A percentile compares a stretch with the other conserved stretches of the same genome.
These are phyloP conservation scores for Diloba caeruleocephala DNA, from an alignment of 2,888 invertebrate genomes.

Conservation along the genomic window DNA sequence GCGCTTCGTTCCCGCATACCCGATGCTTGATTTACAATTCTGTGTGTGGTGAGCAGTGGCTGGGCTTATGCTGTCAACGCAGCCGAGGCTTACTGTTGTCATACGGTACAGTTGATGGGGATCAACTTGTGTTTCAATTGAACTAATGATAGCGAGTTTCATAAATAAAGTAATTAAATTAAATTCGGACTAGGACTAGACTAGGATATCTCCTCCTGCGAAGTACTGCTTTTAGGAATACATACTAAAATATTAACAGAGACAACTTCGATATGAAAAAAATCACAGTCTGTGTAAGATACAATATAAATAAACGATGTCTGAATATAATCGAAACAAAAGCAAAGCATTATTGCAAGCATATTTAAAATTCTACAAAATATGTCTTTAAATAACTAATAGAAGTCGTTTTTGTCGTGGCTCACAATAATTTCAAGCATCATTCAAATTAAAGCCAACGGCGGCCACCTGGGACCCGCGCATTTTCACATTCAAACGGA, in stretches of 20 bases:
- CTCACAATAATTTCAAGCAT: slow-evolving; percentile 42
- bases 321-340: no score
- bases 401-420: slow-evolving; percentile 13
- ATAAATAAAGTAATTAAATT: slow-evolving; percentile 31
- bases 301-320: no score
- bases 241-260: no score
- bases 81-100: slow-evolving; percentile 47
- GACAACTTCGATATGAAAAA: no score
- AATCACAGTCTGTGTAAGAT: no score
- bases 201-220: no score
- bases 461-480: slow-evolving; percentile 32
- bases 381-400: no score
- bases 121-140: slow-evolving; percentile 46
- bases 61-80: slow-evolving; percentile 52
- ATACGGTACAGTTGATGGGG: slow-evolving; percentile 31
- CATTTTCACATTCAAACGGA: slow-evolving; percentile 14
- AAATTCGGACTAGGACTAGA: background rate
- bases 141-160: slow-evolving; percentile 29
- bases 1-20: slow-evolving; percentile 26
- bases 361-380: no score
- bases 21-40: slow-evolving; percentile 57
- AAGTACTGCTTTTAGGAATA: no score
- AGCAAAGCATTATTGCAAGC: no score
- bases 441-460: slow-evolving; percentile 45
- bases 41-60: slow-evolving; percentile 48